Evolutionary conservation across 2,113 vertebrate species (phyloP).

Genomic region (Eulemur macaco): DNA sequence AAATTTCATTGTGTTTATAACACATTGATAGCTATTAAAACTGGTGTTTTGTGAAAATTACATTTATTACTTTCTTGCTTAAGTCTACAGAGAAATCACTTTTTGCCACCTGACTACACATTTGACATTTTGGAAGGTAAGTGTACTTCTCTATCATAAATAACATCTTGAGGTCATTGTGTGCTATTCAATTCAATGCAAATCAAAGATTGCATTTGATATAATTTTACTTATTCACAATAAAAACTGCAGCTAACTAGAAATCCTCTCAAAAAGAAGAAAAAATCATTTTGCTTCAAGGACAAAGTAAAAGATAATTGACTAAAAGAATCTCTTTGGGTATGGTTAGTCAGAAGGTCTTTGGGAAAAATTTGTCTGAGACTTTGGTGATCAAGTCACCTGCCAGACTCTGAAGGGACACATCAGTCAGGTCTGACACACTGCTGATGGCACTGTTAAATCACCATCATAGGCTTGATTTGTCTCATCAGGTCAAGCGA

Average conservation of each 20-base stretch:
- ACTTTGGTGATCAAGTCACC: conserved; percentile 82
- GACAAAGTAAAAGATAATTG: conserved; percentile 79
- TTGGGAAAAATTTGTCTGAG: conserved; percentile 80
- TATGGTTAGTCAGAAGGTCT: conserved; percentile 61
- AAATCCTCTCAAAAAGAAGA: background rate
- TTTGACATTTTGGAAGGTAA: conserved; percentile 78
- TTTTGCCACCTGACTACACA: conserved; percentile 69
- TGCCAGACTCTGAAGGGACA: conserved; percentile 78
- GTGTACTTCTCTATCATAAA: conserved; percentile 76
- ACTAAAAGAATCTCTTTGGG: conserved; percentile 66
- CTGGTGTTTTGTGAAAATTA: conserved; percentile 74
- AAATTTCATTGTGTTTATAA: conserved; percentile 71
- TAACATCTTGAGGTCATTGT: conserved; percentile 72
- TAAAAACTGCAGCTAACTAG: too few relatives aligned
- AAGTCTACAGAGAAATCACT: conserved; percentile 71
- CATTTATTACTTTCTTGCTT: conserved; percentile 76
- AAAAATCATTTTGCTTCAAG: conserved; percentile 79
- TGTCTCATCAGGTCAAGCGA: conserved; percentile 81
- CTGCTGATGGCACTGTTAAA: conserved; percentile 87
- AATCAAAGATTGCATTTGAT: too few relatives aligned
- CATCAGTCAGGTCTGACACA: conserved; percentile 86
- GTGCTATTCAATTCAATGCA: conserved; percentile 63
- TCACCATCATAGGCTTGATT: conserved; percentile 82
- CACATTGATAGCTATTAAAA: conserved; percentile 65
- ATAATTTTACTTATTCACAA: too few relatives aligned